Evolutionary conservation across 2,113 vertebrate species (phyloP).

Genomic region (Candoia aspera): DNA sequence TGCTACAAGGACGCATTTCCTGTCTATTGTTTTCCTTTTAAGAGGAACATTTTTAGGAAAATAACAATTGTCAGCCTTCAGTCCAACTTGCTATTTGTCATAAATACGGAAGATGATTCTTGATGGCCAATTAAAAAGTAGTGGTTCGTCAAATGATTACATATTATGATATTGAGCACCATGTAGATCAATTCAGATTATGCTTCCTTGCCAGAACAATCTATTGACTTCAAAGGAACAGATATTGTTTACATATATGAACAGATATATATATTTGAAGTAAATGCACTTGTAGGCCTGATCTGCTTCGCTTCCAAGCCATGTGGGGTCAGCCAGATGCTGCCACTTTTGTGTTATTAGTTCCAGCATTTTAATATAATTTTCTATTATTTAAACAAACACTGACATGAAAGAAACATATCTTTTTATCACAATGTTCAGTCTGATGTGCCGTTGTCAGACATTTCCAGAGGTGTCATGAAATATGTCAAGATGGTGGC

Average conservation of each 20-base stretch:
- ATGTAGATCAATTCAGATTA: neutral
- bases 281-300: neutral
- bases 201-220: neutral
- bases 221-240: neutral
- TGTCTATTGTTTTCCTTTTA: neutral
- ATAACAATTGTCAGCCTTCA: neutral
- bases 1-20: neutral
- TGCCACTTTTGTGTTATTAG: neutral
- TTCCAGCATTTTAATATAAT: conserved; percentile 12
- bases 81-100: neutral
- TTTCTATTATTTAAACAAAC: neutral
- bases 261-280: neutral
- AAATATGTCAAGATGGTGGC: neutral
- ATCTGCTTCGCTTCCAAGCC: neutral
- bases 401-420: neutral
- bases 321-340: neutral
- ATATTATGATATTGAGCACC: neutral
- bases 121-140: conserved; percentile 16
- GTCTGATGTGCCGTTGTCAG: neutral
- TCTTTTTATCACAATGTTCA: neutral
- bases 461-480: neutral
- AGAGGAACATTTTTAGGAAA: neutral
- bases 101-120: neutral
- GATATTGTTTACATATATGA: too few relatives aligned
- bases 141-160: conserved; percentile 10